These are phyloP conservation scores for Tarsius wallacei DNA, from an alignment of 2,797 vertebrate species.

Conservation along the genomic window DNA sequence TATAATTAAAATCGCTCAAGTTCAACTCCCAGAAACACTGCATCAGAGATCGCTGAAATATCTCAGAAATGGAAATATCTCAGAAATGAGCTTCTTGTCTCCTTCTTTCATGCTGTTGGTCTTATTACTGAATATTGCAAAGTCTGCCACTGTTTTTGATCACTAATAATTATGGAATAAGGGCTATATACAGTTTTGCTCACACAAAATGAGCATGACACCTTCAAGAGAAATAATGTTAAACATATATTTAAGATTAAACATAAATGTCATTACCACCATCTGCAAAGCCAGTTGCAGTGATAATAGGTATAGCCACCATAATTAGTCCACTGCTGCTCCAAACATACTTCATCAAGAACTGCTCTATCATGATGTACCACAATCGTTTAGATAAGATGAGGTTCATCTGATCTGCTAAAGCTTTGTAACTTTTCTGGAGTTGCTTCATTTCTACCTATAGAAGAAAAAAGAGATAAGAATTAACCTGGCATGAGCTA, in stretches of 20 bases:
- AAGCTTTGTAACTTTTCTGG: constrained; percentile 97
- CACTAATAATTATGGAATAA: constrained; percentile 13
- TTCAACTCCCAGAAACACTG: not conserved
- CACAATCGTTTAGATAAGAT: constrained; percentile 98
- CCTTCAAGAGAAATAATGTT: constrained; percentile 61
- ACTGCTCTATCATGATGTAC: constrained; percentile 99
- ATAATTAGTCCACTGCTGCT: constrained; percentile 97
- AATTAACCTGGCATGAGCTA: constrained; percentile 42
- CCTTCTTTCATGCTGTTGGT: not conserved
- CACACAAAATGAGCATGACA: constrained; percentile 35
- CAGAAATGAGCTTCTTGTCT: not conserved
- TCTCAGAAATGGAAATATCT: not conserved
- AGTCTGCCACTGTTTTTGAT: constrained; percentile 49
- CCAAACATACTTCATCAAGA: constrained; percentile 99
- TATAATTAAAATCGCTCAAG: constrained; percentile 50
- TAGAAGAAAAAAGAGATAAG: constrained; percentile 73
- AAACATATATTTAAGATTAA: constrained; percentile 76
- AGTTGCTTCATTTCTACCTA: constrained; percentile 99
- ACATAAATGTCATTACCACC: constrained; percentile 92
- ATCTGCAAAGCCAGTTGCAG: constrained; percentile 98
- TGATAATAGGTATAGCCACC: constrained; percentile 99
- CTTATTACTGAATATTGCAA: not conserved
- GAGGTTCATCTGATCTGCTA: constrained; percentile 98
- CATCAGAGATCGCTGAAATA: constrained; percentile 41
- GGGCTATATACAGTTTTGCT: not conserved